Evolutionary conservation across 2,797 vertebrate genomes (phyloP), one percentile per base, ranked within the genome.

Genomic region (Protosalanx chinensis): DNA sequence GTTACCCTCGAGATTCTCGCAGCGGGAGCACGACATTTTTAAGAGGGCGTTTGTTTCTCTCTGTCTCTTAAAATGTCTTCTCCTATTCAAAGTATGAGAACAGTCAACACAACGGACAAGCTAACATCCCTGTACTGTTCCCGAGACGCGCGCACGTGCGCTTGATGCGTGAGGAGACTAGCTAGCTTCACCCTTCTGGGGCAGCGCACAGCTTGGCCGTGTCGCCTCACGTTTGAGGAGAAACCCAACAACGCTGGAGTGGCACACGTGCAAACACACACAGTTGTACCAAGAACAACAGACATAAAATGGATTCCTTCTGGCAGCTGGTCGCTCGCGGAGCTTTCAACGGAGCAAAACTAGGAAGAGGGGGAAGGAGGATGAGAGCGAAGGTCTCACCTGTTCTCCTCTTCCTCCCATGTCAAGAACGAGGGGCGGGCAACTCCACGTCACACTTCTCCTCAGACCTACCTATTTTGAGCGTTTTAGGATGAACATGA

Each of bases 401-500:
- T 82, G 88, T 10, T 6, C 20, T 37, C 5, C 78, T 81, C 70
- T 81, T 78, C 73, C 53, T 15, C 65, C 65, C 29, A 76, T 70
- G 63, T 51, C 72, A 61, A 0, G 33, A 7, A 71, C 56, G 75
- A 57, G 86, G 41, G 10, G 23, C 23, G 23, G 1, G 41, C 3
- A 46, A 46, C 41, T 46, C 84, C 84, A 58, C 84, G 80, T 84
- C 87, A 82, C 81, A 79, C 73, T 81, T 83, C 67, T 60, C 64
- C 66, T 49, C 70, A 64, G 0, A n/a, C 73, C 79, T 68, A 67
- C 1, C n/a, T n/a, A 13, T 46, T 46, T 46, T 46, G 7, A 3
- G 12, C 1, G 7, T 10, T 41, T 41, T 41, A 1, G 12, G 37
- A 41, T 46, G 23, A 27, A 27, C 23, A 27, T 27, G 23, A 27